A percentile compares a stretch with the other conserved stretches of the same genome.
phyloP scores from a whole-genome alignment of 2,113 vertebrate genomes.

The Pelusios castaneus region DNA sequence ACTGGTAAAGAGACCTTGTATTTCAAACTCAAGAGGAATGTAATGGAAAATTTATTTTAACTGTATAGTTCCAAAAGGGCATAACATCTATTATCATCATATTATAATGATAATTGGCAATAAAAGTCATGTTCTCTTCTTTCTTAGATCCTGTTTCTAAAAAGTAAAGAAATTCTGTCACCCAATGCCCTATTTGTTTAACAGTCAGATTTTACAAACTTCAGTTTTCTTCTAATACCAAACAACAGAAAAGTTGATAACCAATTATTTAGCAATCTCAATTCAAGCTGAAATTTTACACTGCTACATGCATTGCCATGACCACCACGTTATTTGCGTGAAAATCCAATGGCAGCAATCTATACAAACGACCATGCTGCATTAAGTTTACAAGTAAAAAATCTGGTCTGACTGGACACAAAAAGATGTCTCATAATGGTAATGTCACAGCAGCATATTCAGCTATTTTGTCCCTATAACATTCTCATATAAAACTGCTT shows the following conservation, averaged over 20 bases:
- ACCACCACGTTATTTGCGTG: conserved; percentile 31
- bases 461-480: neutral
- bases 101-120: conserved; percentile 57
- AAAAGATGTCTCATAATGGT: neutral
- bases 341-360: conserved; percentile 50
- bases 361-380: conserved; percentile 21
- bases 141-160: conserved; percentile 42
- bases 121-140: conserved; percentile 5
- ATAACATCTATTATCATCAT: conserved; percentile 51
- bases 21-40: conserved; percentile 28
- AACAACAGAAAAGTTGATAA: conserved; percentile 36
- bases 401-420: neutral
- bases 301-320: conserved; percentile 54
- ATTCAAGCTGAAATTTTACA: conserved; percentile 58
- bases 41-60: conserved; percentile 57
- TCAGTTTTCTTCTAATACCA: conserved; percentile 17
- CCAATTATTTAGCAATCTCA: conserved; percentile 64
- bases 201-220: conserved; percentile 35
- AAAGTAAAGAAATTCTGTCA: conserved; percentile 29
- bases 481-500: neutral
- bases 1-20: conserved; percentile 3
- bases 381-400: conserved; percentile 10
- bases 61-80: conserved; percentile 24
- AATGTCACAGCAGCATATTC: conserved; percentile 10
- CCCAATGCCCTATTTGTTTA: conserved; percentile 41